Percentiles rank a stretch among this genome's conserved stretches.
phyloP scores from a whole-genome alignment of 2,888 invertebrate genomes.

The Agrotis segetum region DNA sequence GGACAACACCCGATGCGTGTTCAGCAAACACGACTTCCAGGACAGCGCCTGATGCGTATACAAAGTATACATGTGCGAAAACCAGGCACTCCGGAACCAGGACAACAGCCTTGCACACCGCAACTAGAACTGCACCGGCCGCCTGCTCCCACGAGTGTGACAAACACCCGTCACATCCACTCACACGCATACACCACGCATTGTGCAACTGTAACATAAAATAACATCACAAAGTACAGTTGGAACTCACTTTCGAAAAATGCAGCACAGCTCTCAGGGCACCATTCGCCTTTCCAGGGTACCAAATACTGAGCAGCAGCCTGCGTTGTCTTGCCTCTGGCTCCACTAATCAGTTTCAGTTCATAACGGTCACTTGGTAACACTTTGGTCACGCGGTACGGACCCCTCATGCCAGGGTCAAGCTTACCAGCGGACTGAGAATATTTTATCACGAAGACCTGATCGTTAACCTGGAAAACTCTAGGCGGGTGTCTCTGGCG shows the following conservation, averaged over 20 bases:
- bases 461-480: too few relatives aligned
- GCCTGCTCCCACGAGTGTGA: neutral
- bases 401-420: neutral
- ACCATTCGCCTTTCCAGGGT: conserved; percentile 1
- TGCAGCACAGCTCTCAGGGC: conserved; percentile 11
- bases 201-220: neutral
- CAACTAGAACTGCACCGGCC: too few relatives aligned
- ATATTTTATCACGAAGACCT: neutral
- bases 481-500: too few relatives aligned
- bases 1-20: neutral
- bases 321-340: conserved; percentile 8
- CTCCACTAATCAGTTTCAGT: conserved; percentile 1
- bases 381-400: neutral
- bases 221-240: neutral
- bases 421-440: neutral
- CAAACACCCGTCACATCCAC: neutral
- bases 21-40: neutral
- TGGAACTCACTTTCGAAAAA: conserved; percentile 11
- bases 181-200: neutral
- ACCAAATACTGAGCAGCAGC: conserved; percentile 7
- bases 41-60: neutral
- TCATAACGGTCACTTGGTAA: neutral
- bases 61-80: neutral
- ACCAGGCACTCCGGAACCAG: neutral
- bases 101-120: neutral